Conservation (phyloP, 1,140 invertebrate genomes). For the Homalodisca vitripennis region DNA sequence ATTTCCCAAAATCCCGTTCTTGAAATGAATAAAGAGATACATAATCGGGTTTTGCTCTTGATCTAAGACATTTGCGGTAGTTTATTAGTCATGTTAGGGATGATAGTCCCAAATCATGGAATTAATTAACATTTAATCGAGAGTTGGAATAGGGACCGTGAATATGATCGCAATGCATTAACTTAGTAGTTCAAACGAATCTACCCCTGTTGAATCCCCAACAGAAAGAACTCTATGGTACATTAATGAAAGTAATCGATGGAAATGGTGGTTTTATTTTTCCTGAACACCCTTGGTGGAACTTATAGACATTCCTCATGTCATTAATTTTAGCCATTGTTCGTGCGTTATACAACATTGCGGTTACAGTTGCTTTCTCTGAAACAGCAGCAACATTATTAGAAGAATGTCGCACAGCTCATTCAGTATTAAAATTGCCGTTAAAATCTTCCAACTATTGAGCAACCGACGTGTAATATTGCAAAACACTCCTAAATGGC, state of each 20-base stretch:
- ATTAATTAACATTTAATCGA: neutral
- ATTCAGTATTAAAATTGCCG: constrained; percentile 53
- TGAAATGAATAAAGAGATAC: neutral
- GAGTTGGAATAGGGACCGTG: neutral
- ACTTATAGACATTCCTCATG: constrained; percentile 47
- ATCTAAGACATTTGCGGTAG: neutral
- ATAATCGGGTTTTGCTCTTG: neutral
- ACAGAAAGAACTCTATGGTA: no score
- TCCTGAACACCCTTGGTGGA: constrained; percentile 39
- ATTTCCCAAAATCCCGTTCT: neutral
- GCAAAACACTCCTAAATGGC: constrained; percentile 36
- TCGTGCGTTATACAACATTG: no score
- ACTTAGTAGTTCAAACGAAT: neutral
- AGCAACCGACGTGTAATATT: constrained; percentile 46
- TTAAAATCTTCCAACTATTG: constrained; percentile 40
- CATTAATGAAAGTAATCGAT: neutral
- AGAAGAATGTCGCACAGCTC: constrained; percentile 51
- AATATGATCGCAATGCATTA: neutral
- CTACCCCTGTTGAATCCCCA: no score
- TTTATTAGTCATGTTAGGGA: neutral
- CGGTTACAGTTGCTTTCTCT: constrained; percentile 48
- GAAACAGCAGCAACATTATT: no score
- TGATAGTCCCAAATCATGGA: neutral
- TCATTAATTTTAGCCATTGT: constrained; percentile 37
- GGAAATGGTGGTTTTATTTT: constrained; percentile 29